These are phyloP conservation scores for Sphaeridia pumilis DNA, from an alignment of 2,888 invertebrate species.

Conservation along the genomic window DNA sequence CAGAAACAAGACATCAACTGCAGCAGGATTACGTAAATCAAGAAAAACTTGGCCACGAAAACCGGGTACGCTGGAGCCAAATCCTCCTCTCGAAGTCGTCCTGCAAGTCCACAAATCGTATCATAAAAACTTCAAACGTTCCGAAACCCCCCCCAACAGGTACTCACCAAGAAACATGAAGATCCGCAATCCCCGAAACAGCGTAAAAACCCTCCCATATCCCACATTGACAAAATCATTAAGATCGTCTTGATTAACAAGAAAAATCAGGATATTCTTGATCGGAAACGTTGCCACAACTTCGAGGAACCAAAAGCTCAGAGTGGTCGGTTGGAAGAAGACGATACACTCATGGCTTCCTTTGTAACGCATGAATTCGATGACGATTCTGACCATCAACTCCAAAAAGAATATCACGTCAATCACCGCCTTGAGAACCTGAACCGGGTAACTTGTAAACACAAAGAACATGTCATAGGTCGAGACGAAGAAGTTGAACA, in stretches of 20 bases:
- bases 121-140: no score
- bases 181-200: slow-evolving; percentile 22
- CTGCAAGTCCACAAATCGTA: no score
- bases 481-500: neutral
- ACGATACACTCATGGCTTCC: neutral
- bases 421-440: neutral
- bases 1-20: no score
- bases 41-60: no score
- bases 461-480: slow-evolving; percentile 7
- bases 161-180: slow-evolving; percentile 19
- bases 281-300: neutral
- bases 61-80: no score
- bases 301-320: slow-evolving; percentile 3
- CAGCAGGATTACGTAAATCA: no score
- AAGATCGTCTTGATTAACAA: slow-evolving; percentile 5
- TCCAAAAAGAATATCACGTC: slow-evolving; percentile 5
- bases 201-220: slow-evolving; percentile 21
- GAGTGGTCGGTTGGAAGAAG: slow-evolving; percentile 4
- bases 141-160: no score
- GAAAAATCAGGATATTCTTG: neutral
- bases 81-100: no score
- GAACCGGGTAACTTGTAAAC: neutral
- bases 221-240: slow-evolving; percentile 12
- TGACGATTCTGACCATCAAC: neutral
- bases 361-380: slow-evolving; percentile 2